Percentiles rank a stretch among this genome's conserved stretches.
These are phyloP conservation scores for Thymelicus lineola DNA, from an alignment of 2,888 invertebrate species.

Conservation along the genomic window DNA sequence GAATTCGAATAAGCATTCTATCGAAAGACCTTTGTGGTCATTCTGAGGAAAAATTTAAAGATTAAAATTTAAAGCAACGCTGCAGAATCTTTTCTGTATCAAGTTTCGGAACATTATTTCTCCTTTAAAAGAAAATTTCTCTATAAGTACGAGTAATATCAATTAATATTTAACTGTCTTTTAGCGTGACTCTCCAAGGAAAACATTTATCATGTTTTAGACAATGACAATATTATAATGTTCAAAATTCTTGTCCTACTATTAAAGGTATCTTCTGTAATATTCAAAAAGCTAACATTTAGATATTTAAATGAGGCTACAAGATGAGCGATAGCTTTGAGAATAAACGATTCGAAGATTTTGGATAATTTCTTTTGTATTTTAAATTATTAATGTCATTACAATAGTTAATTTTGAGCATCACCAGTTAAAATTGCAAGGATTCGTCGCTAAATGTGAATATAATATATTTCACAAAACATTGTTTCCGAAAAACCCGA, in stretches of 20 bases:
- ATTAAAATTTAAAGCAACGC: background rate
- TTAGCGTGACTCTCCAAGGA: slow-evolving; percentile 3
- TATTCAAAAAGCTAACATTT: slow-evolving; percentile 11
- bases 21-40: background rate
- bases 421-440: no score
- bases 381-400: background rate
- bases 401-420: background rate
- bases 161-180: slow-evolving; percentile 5
- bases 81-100: background rate
- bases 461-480: background rate
- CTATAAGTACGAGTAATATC: background rate
- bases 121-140: background rate
- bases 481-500: background rate
- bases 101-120: background rate
- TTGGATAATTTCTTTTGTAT: background rate
- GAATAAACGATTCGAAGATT: slow-evolving; percentile 27
- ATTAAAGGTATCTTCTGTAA: slow-evolving; percentile 17
- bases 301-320: slow-evolving; percentile 20
- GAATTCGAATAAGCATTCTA: background rate
- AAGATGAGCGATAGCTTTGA: slow-evolving; percentile 21
- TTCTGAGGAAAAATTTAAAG: background rate
- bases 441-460: no score
- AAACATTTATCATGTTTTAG: slow-evolving; percentile 18
- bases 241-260: slow-evolving; percentile 10
- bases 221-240: slow-evolving; percentile 8